Conservation (phyloP, 2,113 vertebrate species). For the Lichenostomus cassidix region DNA sequence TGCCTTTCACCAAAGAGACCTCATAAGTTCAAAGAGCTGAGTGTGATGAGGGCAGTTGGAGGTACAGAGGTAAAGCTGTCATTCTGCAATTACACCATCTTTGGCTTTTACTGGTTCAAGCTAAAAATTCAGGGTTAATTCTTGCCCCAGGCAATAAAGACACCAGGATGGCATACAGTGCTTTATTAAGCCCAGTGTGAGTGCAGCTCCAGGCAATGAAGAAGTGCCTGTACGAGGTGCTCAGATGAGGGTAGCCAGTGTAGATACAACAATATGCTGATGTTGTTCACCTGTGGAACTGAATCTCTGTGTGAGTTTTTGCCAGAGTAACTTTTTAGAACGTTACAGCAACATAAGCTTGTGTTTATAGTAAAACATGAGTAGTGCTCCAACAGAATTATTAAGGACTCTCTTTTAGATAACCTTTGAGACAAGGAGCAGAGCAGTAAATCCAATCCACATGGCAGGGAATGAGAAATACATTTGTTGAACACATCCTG, state of each 20-base stretch:
- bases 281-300: background rate
- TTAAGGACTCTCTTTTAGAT: background rate
- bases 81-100: background rate
- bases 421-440: background rate
- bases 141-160: background rate
- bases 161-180: background rate
- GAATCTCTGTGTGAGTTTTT: background rate
- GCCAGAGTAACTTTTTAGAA: background rate
- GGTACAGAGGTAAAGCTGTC: background rate
- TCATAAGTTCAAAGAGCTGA: background rate
- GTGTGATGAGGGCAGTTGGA: background rate
- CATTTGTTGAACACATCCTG: background rate
- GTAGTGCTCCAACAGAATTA: background rate
- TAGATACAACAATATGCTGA: background rate
- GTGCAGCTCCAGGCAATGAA: background rate
- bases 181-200: background rate
- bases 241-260: background rate
- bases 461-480: background rate
- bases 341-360: background rate
- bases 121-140: constrained; percentile 19
- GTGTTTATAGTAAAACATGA: background rate
- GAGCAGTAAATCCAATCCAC: background rate
- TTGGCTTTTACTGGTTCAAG: background rate
- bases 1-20: background rate
- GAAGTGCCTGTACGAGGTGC: background rate